Percentiles rank a stretch among this genome's conserved stretches.
phyloP scores from a whole-genome alignment of 2,888 invertebrate genomes.

The Limnephilus auricula region DNA sequence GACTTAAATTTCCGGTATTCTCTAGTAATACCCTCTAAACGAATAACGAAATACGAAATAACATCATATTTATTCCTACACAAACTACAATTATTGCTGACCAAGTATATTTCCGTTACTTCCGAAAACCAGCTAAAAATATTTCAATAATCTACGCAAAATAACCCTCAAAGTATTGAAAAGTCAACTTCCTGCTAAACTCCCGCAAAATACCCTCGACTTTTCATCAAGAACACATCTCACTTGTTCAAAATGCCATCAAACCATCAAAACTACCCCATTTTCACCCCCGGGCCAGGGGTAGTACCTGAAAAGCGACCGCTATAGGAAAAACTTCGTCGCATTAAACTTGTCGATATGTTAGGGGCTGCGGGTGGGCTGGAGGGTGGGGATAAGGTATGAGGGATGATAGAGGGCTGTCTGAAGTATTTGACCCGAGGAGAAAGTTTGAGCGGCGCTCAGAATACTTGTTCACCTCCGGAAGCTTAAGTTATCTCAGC shows the following conservation, averaged over 20 bases:
- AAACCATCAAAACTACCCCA: background rate
- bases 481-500: background rate
- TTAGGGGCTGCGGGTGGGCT: background rate
- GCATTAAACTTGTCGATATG: conserved; percentile 2
- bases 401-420: background rate
- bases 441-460: conserved; percentile 2
- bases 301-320: background rate
- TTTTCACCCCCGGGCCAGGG: background rate
- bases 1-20: too few relatives aligned
- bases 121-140: background rate
- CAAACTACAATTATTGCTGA: too few relatives aligned
- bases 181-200: background rate
- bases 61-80: too few relatives aligned
- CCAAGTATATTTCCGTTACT: too few relatives aligned
- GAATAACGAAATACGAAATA: too few relatives aligned
- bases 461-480: background rate
- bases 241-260: background rate
- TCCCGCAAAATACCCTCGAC: background rate
- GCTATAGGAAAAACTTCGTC: background rate
- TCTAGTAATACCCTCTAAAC: too few relatives aligned
- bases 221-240: background rate
- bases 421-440: background rate
- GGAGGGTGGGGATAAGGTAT: background rate
- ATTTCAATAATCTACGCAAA: background rate
- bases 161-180: background rate